These are phyloP conservation scores for Furcula furcula DNA, from an alignment of 2,888 invertebrate genomes.

Conservation along the genomic window DNA sequence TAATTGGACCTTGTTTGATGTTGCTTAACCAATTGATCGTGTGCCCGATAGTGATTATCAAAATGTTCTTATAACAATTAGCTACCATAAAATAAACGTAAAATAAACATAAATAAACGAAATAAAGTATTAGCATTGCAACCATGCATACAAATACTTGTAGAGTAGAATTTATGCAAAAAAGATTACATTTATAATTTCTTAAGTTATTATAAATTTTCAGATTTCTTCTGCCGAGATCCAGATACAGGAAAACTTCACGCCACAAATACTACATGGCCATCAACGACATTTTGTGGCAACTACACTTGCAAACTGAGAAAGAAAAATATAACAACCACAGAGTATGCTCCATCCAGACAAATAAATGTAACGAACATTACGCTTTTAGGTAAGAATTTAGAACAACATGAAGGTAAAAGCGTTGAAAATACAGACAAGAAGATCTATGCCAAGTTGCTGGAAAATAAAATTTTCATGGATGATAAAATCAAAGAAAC, in stretches of 20 bases:
- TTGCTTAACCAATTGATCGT: no score
- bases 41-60: no score
- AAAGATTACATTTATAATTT: no score
- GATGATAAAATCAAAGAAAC: conserved; percentile 2
- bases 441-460: neutral
- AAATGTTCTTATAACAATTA: no score
- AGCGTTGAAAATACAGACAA: neutral
- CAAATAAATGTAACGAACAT: conserved; percentile 41
- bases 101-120: no score
- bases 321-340: conserved; percentile 35
- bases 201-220: conserved; percentile 36
- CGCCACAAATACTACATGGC: conserved; percentile 63
- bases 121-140: no score
- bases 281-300: conserved; percentile 65
- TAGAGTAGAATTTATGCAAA: no score
- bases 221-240: conserved; percentile 70
- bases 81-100: no score
- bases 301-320: conserved; percentile 68
- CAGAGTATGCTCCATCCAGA: conserved; percentile 33
- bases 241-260: conserved; percentile 67
- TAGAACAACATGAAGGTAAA: conserved; percentile 3
- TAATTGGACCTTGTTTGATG: no score
- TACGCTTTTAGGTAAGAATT: conserved; percentile 8
- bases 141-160: no score
- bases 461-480: neutral